Evolutionary conservation across 2,797 vertebrate genomes (phyloP), one percentile per base, ranked within the genome.

Genomic region (Danio choprae): DNA sequence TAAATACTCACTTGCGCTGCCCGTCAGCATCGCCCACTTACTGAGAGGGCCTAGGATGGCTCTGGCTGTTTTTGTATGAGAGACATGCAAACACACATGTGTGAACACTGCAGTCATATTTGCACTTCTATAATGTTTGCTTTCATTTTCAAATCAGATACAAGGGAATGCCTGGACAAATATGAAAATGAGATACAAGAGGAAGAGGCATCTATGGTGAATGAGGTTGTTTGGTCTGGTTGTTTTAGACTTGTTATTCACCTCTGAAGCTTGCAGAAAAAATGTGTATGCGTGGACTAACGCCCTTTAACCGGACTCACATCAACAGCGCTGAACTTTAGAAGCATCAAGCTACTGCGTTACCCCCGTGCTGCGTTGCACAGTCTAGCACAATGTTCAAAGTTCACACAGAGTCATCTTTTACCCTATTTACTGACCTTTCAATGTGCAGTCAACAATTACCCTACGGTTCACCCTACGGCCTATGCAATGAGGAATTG

Each of bases 91-190:
- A 81, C 48, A 63, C 6, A 2, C 12, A 76, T 55, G 22, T 40
- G 58, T 12, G 22, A 38, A 75, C 38, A 13, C 56, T 55, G 29
- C 5, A 29, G 56, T 71, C 50, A 43, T 11, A 20, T 72, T 76
- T 71, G 46, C 20, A 20, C 43, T 51, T 29, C 71, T 56, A 46
- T 46, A 65, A 77, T 69, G 74, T 75, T 70, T 62, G 56, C 22
- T 70, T 81, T 71, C 48, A 48, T 10, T 74, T 77, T 74, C 43
- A 70, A 65, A 81, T 79, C 18, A 73, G 55, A 15, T 40, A 29
- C 13, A 6, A 70, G 65, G 56, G 44, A 70, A 70, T 79, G 18
- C 56, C 18, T 62, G 36, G 7, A 53, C 15, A 2, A 50, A n/a
- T 15, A 67, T 75, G 72, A 68, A 69, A 74, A 43, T 64, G 60